Evolutionary conservation across 2,888 invertebrate species (phyloP).

Genomic region (Onchidella celtica): DNA sequence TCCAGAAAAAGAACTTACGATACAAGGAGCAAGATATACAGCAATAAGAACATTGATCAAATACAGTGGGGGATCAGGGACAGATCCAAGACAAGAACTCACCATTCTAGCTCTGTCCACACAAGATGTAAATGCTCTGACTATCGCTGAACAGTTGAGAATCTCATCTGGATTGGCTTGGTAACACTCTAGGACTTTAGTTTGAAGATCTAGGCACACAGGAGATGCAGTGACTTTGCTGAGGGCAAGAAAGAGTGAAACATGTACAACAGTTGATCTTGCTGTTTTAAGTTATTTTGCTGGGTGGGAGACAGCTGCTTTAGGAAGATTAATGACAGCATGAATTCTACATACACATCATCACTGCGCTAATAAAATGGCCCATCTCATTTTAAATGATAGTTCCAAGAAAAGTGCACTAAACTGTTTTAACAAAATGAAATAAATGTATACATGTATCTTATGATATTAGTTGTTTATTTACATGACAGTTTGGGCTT

Average conservation of each 20-base stretch:
- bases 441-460: too few relatives aligned
- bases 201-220: slow-evolving; percentile 71
- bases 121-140: slow-evolving; percentile 71
- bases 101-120: slow-evolving; percentile 73
- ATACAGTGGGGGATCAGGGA: neutral
- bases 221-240: slow-evolving; percentile 71
- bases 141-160: slow-evolving; percentile 70
- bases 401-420: too few relatives aligned
- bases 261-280: neutral
- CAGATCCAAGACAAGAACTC: too few relatives aligned
- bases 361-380: too few relatives aligned
- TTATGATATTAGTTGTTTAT: too few relatives aligned
- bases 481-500: too few relatives aligned
- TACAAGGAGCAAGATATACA: neutral
- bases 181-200: slow-evolving; percentile 72
- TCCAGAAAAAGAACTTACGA: neutral
- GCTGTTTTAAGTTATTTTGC: too few relatives aligned
- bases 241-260: neutral
- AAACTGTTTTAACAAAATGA: too few relatives aligned
- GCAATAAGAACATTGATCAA: neutral
- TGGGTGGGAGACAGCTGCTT: too few relatives aligned
- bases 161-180: slow-evolving; percentile 65
- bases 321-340: too few relatives aligned
- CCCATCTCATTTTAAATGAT: too few relatives aligned
- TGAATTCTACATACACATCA: too few relatives aligned